Base-by-base conservation (phyloP, 2,888 invertebrate species). In the Andrena dorsata region DNA sequence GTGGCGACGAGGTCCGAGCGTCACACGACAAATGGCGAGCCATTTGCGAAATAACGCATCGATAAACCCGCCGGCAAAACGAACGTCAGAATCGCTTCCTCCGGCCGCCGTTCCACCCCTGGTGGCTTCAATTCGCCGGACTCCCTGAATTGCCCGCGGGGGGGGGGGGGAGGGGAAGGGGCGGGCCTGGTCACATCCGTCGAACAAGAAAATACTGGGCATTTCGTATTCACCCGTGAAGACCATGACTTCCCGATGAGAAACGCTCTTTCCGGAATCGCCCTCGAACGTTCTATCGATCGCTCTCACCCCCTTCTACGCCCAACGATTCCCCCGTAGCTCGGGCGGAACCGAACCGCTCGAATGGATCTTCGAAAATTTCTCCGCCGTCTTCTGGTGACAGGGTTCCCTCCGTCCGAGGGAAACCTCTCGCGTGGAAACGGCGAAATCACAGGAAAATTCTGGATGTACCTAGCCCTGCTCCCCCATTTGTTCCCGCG, bases 21-120 rank as follows among this genome's bases (percentile, higher is more conserved):
- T 72, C 77, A 72, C 77, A 76, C 85, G 84, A 88, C 87, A 87
- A 90, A 90, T 88, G 89, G 84, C 79, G 66, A 65, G 81, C 90
- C 90, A 90, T 90, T 90, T 90, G 86, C 86, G 86, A 90, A 90
- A 90, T 90, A 88, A 90, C 89, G 88, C 87, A 87, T 90, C 88
- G 87, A 86, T 88, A 89, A 90, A 87, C 86, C 83, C 85, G 81
- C 60, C 78, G 84, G 86, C 83, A 86, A 88, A 90, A 90, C 82
- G 88, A 87, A 90, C 80, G 73, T 88, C 82, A 75, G 84, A 83
- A 82, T 77, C 84, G 84, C 64, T 75, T 76, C 71, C 70, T 61
- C 32, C 60, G 77, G 23, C 23, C 70, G 64, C 51, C 56, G 35
- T 49, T 32, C 49, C 63, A 30, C 65, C 26, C n/a, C 28, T 53